Base-by-base conservation (phyloP, 2,113 vertebrate genomes). In the Hemiprocne comata region DNA sequence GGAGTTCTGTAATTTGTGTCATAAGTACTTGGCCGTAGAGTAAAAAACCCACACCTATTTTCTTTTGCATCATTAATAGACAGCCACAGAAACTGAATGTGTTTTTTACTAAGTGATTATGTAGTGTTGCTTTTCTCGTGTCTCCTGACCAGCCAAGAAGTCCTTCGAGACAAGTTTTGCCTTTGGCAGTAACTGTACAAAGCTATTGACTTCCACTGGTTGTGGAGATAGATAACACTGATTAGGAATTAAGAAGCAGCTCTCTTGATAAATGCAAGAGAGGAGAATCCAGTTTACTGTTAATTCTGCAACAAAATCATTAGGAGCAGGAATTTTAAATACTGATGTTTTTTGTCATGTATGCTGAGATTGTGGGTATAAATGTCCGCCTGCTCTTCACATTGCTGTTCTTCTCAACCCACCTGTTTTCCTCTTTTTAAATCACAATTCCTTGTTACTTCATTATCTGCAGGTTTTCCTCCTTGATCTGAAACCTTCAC, bases 61-160 rank as follows among this genome's bases (percentile, higher is more conserved):
- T 74, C 16, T 74, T 80, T 55, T 3, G 1, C 3, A 1, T 31
- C 14, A 24, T 75, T 85, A 91, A 13, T 18, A 55, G 60, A 34
- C 26, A 5, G 2, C 5, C 44, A 48, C 16, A 60, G 64, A 79
- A 89, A 78, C 0, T 10, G n/a, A 48, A n/a, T 7, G 0, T 48
- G 1, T 4, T 3, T 23, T 50, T 85, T 57, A 17, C 2, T 1
- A 40, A 60, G 28, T 20, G 40, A 24, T 46, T 16, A 17, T 13
- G 16, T 90, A 36, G 13, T 17, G 5, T 29, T 93, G 53, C 44
- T 85, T 75, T 72, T 54, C 26, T 65, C 0, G 0, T 48, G 36
- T 69, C 44, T 44, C 17, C 53, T 75, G 18, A 29, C 12, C 21
- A 72, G 34, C 15, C 75, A 13, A 33, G 20, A 61, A 76, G 50